A percentile compares a stretch with the other conserved stretches of the same genome.
phyloP scores from a whole-genome alignment of 1,140 invertebrate genomes.

The Latrodectus geometricus region DNA sequence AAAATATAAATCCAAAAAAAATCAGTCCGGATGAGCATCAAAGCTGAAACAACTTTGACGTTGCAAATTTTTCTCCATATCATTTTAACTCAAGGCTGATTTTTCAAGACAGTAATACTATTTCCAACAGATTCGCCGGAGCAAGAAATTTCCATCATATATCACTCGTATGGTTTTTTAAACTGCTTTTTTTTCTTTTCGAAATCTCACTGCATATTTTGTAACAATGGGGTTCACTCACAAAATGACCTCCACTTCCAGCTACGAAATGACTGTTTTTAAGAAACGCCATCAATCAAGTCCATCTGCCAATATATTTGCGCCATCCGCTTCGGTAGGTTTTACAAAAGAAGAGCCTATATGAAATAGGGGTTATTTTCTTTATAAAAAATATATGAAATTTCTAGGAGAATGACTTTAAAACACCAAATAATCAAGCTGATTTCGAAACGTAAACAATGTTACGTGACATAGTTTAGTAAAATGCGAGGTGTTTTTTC shows the following conservation, averaged over 20 bases:
- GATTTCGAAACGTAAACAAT: no score
- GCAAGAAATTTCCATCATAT: conserved; percentile 28
- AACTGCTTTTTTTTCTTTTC: background rate
- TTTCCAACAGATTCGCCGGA: conserved; percentile 3
- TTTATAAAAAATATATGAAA: no score
- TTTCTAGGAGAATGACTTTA: no score
- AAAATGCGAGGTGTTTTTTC: no score
- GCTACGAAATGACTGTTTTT: conserved; percentile 38
- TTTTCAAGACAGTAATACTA: conserved; percentile 11
- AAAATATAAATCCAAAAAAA: background rate
- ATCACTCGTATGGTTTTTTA: conserved; percentile 13
- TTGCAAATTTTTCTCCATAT: background rate
- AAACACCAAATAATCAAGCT: no score
- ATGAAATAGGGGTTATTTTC: background rate
- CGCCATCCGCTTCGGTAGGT: background rate
- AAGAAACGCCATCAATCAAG: conserved; percentile 37
- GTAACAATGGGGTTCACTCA: conserved; percentile 36
- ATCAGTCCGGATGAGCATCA: background rate
- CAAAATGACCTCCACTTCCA: conserved; percentile 14
- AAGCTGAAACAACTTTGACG: background rate
- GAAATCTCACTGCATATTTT: background rate
- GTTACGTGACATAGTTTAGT: no score
- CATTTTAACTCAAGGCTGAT: background rate
- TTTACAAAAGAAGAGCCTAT: background rate
- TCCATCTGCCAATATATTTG: conserved; percentile 37